Percentiles rank a stretch among this genome's conserved stretches.
Conservation (phyloP, 2,113 vertebrate genomes). For the Tachycineta bicolor region DNA sequence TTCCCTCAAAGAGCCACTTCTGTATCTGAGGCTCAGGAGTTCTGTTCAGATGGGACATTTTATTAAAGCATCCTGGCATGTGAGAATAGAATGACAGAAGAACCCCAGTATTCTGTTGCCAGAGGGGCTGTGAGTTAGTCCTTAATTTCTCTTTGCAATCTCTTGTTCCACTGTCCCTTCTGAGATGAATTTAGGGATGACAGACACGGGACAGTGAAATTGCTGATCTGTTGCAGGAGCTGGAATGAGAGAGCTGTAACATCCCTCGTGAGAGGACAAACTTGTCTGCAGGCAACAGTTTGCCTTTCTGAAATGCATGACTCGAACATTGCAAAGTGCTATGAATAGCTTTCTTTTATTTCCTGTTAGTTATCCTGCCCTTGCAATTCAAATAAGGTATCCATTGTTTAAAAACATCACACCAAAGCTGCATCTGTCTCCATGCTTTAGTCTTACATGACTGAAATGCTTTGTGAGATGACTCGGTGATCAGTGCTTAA, state of each 20-base stretch:
- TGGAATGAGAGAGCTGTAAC: background rate
- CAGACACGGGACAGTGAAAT: background rate
- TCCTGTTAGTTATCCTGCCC: constrained; percentile 3
- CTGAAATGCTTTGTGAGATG: constrained; percentile 42
- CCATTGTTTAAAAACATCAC: constrained; percentile 25
- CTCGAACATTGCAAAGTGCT: background rate
- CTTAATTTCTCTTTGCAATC: background rate
- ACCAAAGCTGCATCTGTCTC: constrained; percentile 25
- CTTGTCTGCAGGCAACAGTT: constrained; percentile 34
- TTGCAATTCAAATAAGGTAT: constrained; percentile 28
- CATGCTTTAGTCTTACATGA: background rate
- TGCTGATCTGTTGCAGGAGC: background rate
- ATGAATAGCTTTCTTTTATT: constrained; percentile 39
- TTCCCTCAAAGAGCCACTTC: background rate
- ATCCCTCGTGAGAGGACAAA: background rate
- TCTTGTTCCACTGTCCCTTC: background rate
- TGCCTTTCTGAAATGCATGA: background rate
- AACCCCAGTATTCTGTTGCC: background rate
- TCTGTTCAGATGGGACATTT: background rate
- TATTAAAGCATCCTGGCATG: background rate
- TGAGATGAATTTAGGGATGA: background rate
- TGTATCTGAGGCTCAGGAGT: background rate
- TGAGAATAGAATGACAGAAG: background rate
- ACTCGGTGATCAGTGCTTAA: background rate
- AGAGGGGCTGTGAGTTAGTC: background rate